These are phyloP conservation scores for Luperina testacea DNA, from an alignment of 2,888 invertebrate genomes.

Conservation along the genomic window DNA sequence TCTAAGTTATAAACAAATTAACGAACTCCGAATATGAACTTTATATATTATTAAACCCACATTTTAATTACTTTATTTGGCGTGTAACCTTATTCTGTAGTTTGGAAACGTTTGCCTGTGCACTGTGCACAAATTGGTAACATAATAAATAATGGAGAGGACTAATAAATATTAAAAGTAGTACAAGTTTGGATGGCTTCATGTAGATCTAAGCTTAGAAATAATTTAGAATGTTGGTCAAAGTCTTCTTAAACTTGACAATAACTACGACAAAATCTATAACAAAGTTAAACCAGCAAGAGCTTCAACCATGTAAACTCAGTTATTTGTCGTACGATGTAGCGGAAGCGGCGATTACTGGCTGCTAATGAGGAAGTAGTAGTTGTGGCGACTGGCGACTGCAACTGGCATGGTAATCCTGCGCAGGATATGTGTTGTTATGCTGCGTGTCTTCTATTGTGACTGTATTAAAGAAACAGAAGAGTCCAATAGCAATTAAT, in stretches of 20 bases:
- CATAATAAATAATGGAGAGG: background rate
- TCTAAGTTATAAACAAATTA: conserved; percentile 48
- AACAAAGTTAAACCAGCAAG: conserved; percentile 14
- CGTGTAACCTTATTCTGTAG: conserved; percentile 27
- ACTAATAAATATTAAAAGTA: background rate
- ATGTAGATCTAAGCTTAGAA: background rate
- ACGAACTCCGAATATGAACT: conserved; percentile 45
- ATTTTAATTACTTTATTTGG: conserved; percentile 41
- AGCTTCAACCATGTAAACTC: conserved; percentile 19
- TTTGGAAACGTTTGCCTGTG: conserved; percentile 2
- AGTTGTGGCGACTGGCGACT: conserved; percentile 70
- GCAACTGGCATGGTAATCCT: conserved; percentile 68
- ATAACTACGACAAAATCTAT: too few species aligned
- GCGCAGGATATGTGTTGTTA: conserved; percentile 60
- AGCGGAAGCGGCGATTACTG: conserved; percentile 84
- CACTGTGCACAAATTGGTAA: conserved; percentile 13
- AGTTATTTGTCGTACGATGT: conserved; percentile 54
- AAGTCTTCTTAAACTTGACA: background rate
- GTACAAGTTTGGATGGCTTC: background rate
- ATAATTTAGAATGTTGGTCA: background rate
- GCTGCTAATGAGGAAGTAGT: conserved; percentile 87
- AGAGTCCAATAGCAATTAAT: background rate
- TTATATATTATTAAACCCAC: conserved; percentile 44
- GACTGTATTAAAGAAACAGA: background rate
- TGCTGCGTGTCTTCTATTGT: conserved; percentile 39